Conservation (phyloP, 2,888 invertebrate species). For the Onthophagus sagittarius region DNA sequence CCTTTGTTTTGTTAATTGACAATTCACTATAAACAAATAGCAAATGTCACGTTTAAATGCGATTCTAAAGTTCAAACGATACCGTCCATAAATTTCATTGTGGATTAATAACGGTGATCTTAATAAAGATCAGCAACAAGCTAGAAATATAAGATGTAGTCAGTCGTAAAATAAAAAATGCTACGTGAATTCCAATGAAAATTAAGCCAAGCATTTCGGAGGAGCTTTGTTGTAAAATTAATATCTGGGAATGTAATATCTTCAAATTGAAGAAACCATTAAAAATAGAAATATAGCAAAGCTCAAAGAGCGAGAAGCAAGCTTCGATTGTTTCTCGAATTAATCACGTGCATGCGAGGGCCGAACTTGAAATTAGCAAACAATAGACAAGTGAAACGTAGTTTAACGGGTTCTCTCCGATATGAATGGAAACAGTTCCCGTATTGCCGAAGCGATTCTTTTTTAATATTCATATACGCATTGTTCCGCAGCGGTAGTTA, state of each 20-base stretch:
- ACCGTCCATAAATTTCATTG: neutral
- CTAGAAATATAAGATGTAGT: neutral
- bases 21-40: neutral
- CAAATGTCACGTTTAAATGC: neutral
- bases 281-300: neutral
- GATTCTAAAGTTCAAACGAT: neutral
- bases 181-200: neutral
- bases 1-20: neutral
- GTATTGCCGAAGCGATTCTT: neutral
- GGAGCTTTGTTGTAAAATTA: neutral
- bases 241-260: neutral
- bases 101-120: neutral
- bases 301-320: neutral
- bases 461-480: neutral
- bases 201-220: neutral
- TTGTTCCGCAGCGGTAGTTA: neutral
- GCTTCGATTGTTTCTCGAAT: neutral
- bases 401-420: neutral
- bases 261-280: neutral
- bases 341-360: neutral
- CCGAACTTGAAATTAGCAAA: neutral
- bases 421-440: neutral
- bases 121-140: neutral
- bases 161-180: neutral
- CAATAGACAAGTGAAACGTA: neutral